Conservation (phyloP, 2,888 invertebrate genomes). For the Orchesella flavescens region DNA sequence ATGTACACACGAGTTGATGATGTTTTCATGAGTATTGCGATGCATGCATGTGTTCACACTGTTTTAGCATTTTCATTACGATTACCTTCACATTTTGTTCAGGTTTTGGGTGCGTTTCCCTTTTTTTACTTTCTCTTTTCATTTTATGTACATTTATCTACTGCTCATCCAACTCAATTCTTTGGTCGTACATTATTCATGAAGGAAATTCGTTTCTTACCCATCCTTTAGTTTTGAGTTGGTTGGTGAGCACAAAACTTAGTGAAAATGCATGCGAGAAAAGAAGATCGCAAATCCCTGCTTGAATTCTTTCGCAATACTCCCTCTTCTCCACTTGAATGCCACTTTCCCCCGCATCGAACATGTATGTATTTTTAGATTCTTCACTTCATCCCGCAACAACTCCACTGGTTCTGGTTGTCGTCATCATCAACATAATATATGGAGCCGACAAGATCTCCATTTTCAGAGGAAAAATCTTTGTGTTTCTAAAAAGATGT, state of each 20-base stretch:
- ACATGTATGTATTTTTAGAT: not conserved
- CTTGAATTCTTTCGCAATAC: not conserved
- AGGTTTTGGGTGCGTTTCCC: not conserved
- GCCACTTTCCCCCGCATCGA: not conserved
- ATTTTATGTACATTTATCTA: not conserved
- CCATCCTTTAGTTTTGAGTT: not conserved
- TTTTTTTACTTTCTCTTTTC: conserved; percentile 13
- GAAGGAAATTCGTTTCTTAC: conserved; percentile 21
- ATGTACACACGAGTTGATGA: too few relatives aligned
- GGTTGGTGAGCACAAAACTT: not conserved
- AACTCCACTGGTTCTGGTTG: not conserved
- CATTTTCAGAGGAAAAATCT: not conserved
- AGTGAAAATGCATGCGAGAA: not conserved
- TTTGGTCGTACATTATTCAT: conserved; percentile 60
- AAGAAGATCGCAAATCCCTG: not conserved
- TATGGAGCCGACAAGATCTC: not conserved
- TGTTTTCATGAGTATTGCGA: too few relatives aligned
- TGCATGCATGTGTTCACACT: not conserved
- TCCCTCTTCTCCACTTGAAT: conserved; percentile 4
- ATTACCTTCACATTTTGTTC: not conserved
- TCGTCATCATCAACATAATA: not conserved
- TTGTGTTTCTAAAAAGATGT: not conserved
- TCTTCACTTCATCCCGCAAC: not conserved
- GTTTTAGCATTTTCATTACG: not conserved
- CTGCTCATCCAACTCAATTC: conserved; percentile 31